These are phyloP conservation scores for Danio jaintianensis DNA, from an alignment of 2,797 vertebrate species.

Conservation along the genomic window DNA sequence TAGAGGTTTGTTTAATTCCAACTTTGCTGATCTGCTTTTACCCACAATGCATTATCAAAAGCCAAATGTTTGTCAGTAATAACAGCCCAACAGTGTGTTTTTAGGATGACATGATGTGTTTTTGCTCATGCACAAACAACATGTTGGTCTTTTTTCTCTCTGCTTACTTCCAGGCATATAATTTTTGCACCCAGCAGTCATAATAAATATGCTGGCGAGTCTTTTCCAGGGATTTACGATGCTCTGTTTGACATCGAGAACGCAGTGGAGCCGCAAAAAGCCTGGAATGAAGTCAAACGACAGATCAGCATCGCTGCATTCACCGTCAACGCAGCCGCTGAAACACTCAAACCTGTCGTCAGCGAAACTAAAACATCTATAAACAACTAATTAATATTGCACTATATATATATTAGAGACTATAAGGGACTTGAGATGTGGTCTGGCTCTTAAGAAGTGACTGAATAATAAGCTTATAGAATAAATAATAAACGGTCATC, in stretches of 20 bases:
- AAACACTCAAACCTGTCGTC: constrained; percentile 76
- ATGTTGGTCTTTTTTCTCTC: constrained; percentile 39
- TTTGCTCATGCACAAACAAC: background rate
- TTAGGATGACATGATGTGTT: background rate
- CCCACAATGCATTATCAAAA: background rate
- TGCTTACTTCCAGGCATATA: constrained; percentile 80
- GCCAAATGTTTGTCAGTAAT: background rate
- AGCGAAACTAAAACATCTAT: too few species aligned
- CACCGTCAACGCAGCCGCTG: constrained; percentile 88
- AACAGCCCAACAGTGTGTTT: background rate
- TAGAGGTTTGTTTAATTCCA: too few species aligned
- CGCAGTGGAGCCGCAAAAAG: constrained; percentile 72
- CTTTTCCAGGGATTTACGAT: constrained; percentile 95
- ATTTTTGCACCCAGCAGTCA: constrained; percentile 94
- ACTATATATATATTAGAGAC: too few species aligned
- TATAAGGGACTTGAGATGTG: too few species aligned
- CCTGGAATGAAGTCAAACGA: constrained; percentile 89
- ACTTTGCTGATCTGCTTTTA: background rate
- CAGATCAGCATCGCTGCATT: constrained; percentile 93
- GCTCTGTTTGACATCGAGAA: constrained; percentile 89
- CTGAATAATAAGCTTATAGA: too few species aligned
- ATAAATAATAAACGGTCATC: too few species aligned
- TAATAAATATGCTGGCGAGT: constrained; percentile 92
- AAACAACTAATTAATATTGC: too few species aligned
- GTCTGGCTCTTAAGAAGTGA: too few species aligned